These are phyloP conservation scores for Zaprionus davidi DNA, from an alignment of 1,140 invertebrate genomes.

Conservation along the genomic window DNA sequence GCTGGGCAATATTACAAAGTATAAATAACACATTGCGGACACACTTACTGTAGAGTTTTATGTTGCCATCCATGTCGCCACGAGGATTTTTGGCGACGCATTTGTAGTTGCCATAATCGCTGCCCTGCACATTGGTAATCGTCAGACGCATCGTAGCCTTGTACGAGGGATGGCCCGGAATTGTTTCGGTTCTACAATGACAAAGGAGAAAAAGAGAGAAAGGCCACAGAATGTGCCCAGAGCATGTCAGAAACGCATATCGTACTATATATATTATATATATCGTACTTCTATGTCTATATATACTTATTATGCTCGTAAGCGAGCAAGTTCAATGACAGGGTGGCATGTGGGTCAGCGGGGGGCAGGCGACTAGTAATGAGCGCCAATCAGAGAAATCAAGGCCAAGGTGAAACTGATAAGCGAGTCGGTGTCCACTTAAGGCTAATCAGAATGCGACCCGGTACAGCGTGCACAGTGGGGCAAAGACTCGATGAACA, in stretches of 20 bases:
- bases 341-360: constrained; percentile 60
- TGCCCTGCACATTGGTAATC: constrained; percentile 89
- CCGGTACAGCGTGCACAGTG: constrained; percentile 53
- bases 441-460: constrained; percentile 68
- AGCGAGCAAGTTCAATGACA: constrained; percentile 71
- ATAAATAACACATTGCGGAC: constrained; percentile 60
- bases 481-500: neutral
- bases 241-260: neutral
- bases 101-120: constrained; percentile 94
- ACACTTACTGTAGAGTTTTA: constrained; percentile 96
- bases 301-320: neutral
- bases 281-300: neutral
- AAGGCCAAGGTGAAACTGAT: constrained; percentile 81
- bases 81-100: constrained; percentile 96
- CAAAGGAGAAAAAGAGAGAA: neutral
- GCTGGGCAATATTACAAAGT: constrained; percentile 62
- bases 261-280: neutral
- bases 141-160: constrained; percentile 93
- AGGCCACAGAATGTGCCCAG: neutral
- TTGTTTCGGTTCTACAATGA: constrained; percentile 86
- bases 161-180: constrained; percentile 89
- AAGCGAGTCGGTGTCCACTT: constrained; percentile 56
- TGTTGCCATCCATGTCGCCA: constrained; percentile 95
- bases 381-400: constrained; percentile 65
- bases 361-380: constrained; percentile 39